phyloP scores from a whole-genome alignment of 2,888 invertebrate species.

The Drosophila testacea region DNA sequence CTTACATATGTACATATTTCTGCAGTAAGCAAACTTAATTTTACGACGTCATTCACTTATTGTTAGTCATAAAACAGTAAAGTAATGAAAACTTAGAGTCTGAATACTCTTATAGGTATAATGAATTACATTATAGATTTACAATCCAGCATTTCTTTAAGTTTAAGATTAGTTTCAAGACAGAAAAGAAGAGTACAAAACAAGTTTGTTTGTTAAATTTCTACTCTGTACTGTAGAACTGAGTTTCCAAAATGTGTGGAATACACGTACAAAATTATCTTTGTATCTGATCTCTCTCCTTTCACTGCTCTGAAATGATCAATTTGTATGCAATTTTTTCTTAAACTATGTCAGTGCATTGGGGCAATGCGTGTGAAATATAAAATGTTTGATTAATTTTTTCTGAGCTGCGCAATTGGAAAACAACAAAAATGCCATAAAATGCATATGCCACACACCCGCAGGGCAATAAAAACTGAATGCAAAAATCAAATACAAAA shows the following conservation, averaged over 20 bases:
- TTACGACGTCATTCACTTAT: background rate
- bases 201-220: slow-evolving; percentile 1
- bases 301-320: slow-evolving; percentile 42
- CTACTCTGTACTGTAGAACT: background rate
- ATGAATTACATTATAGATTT: background rate
- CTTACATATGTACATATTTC: background rate
- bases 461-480: slow-evolving; percentile 51
- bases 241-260: slow-evolving; percentile 9
- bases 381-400: slow-evolving; percentile 48
- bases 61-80: background rate
- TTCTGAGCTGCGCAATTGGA: slow-evolving; percentile 53
- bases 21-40: background rate
- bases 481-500: slow-evolving; percentile 28
- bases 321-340: slow-evolving; percentile 63
- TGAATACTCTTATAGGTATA: background rate
- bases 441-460: slow-evolving; percentile 45
- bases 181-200: background rate
- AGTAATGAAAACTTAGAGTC: background rate
- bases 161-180: background rate
- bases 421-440: slow-evolving; percentile 55
- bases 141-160: background rate
- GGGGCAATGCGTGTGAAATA: slow-evolving; percentile 51
- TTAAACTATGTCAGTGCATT: slow-evolving; percentile 70
- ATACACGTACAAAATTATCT: slow-evolving; percentile 39
- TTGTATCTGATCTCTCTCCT: slow-evolving; percentile 33